Percentiles rank a stretch among this genome's conserved stretches.
Evolutionary conservation across 2,888 invertebrate species (phyloP).

Genomic region (Cybosia mesomella): DNA sequence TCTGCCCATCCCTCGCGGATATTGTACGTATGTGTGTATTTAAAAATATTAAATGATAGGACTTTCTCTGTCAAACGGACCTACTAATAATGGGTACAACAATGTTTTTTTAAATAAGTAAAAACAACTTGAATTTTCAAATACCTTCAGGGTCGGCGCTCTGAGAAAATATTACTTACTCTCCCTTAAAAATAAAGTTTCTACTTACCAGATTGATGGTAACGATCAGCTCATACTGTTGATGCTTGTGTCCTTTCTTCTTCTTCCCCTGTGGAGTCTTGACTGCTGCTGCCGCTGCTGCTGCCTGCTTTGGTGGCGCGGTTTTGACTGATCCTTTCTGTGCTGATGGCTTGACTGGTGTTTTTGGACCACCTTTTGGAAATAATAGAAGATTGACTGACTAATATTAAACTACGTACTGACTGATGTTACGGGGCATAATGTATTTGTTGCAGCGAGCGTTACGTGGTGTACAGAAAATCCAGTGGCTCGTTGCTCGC

Average conservation of each 20-base stretch:
- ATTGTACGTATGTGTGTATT: too few relatives aligned
- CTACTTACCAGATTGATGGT: constrained; percentile 93
- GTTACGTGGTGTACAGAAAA: too few relatives aligned
- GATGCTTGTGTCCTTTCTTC: constrained; percentile 92
- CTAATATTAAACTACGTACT: not conserved
- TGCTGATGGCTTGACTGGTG: constrained; percentile 90
- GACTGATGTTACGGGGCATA: not conserved
- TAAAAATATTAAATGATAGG: too few relatives aligned
- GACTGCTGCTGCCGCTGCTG: constrained; percentile 84
- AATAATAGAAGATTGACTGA: not conserved
- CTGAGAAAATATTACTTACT: too few relatives aligned
- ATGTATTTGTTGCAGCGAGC: too few relatives aligned
- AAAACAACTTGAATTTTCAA: too few relatives aligned
- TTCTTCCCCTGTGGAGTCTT: constrained; percentile 90
- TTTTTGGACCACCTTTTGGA: constrained; percentile 87
- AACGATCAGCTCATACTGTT: constrained; percentile 93
- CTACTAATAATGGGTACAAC: too few relatives aligned
- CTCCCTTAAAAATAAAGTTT: not conserved
- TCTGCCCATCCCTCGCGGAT: too few relatives aligned
- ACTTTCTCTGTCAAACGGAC: too few relatives aligned
- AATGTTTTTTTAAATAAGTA: too few relatives aligned
- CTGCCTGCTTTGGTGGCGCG: constrained; percentile 88
- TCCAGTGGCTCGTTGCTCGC: too few relatives aligned
- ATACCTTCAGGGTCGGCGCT: too few relatives aligned
- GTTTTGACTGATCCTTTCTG: constrained; percentile 92